Percentiles rank a stretch among this genome's conserved stretches.
Evolutionary conservation across 2,888 invertebrate species (phyloP).

Genomic region (Aspidapion aeneum): DNA sequence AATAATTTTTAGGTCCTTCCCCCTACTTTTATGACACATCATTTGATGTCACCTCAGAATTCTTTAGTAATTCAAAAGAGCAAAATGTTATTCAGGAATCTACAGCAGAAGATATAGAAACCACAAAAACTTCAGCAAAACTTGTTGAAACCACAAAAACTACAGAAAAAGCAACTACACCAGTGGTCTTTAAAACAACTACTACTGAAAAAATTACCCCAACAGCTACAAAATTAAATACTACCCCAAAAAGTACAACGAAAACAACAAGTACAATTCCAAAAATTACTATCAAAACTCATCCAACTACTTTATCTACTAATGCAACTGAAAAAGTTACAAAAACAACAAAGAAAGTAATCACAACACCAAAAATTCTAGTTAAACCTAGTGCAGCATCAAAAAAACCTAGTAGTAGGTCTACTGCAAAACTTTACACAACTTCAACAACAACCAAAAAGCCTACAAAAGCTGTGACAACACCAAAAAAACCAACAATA

Average conservation of each 20-base stretch:
- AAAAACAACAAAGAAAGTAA: background rate
- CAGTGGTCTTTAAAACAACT: background rate
- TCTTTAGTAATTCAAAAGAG: too few species aligned
- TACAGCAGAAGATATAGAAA: too few species aligned
- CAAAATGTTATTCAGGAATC: too few species aligned
- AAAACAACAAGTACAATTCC: conserved; percentile 9
- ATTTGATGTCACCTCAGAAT: too few species aligned
- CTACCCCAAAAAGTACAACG: conserved; percentile 18
- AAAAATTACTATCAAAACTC: background rate
- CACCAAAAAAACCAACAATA: conserved; percentile 6
- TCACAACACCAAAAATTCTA: background rate
- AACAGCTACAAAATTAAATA: conserved; percentile 21
- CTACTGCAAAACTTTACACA: conserved; percentile 13
- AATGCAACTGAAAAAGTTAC: background rate
- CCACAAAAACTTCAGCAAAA: conserved; percentile 18
- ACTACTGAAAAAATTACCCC: conserved; percentile 16
- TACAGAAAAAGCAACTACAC: conserved; percentile 27
- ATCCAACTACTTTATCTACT: conserved; percentile 8
- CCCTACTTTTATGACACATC: too few species aligned
- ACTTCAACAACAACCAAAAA: background rate
- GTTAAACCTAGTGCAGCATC: conserved; percentile 6
- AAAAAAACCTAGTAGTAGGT: conserved; percentile 14
- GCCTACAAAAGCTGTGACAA: background rate
- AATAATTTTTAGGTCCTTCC: too few species aligned
- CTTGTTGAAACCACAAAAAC: conserved; percentile 26